Evolutionary conservation across 2,113 vertebrate species (phyloP), one percentile per base, ranked within the genome.

Genomic region (Scartelaos histophorus): DNA sequence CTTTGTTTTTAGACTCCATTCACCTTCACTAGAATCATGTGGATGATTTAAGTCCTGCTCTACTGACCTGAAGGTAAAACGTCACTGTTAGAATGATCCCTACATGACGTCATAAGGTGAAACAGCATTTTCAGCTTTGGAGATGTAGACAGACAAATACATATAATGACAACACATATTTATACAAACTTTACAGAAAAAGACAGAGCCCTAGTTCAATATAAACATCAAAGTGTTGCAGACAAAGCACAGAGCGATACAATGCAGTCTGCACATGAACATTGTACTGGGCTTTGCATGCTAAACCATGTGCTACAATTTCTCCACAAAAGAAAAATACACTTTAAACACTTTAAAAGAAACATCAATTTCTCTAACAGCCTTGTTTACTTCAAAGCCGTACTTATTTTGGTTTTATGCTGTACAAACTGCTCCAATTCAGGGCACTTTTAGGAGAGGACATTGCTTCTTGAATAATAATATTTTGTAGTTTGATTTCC

Each of bases 261-360:
- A 51, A 3, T 56, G 53, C 21, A 56, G 53, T 10, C n/a, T 56
- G 9, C 21, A 19, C 53, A 22, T 56, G 19, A 56, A 56, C 53
- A 57, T 57, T 57, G 51, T 21, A 24, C 9, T 11, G 3, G 53
- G 25, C 58, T 58, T 25, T 61, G 58, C 58, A 61, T 61, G 58
- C 15, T 17, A 61, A 25, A 7, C 58, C 58, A 58, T 3, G 12
- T 25, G 56, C 56, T 24, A 24, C 56, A 58, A 17, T 61, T 34
- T 61, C 34, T 43, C 9, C 34, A n/a, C 61, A 43, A 64, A 38
- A 38, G 61, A n/a, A 64, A 19, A 64, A 64, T 19, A 64, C 34
- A n/a, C n/a, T n/a, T n/a, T n/a, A 64, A 38, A 38, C 61, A 64
- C 61, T 64, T 64, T 64, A 43, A 64, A 64, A 64, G 9, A 73